Conservation (phyloP, 2,113 vertebrate species). For the Rutilus rutilus region DNA sequence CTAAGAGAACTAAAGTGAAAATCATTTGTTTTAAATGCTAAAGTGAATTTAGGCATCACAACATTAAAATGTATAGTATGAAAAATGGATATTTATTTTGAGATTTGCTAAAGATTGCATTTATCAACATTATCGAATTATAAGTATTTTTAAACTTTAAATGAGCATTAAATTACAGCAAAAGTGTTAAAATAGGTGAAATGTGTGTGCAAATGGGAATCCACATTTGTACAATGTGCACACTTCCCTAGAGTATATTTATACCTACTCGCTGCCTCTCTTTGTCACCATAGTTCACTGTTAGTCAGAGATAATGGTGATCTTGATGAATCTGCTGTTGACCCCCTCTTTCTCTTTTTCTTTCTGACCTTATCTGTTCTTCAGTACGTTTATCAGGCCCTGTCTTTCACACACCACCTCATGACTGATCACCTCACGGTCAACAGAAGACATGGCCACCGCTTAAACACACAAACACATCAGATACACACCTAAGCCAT, state of each 20-base stretch:
- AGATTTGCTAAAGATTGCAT: neutral
- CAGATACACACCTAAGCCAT: slow-evolving; percentile 17
- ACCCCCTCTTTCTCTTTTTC: slow-evolving; percentile 69
- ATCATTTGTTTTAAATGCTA: neutral
- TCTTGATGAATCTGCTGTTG: slow-evolving; percentile 77
- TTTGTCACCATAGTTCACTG: slow-evolving; percentile 65
- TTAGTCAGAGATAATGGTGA: slow-evolving; percentile 83
- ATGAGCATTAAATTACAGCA: neutral
- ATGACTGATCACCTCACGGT: slow-evolving; percentile 75
- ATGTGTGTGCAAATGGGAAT: neutral
- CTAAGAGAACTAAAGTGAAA: neutral
- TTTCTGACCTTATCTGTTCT: slow-evolving; percentile 67
- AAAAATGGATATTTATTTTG: neutral
- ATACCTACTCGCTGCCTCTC: neutral
- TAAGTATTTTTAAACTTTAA: neutral
- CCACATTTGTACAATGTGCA: neutral
- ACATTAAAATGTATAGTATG: neutral
- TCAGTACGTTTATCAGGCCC: slow-evolving; percentile 56
- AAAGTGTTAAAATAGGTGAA: neutral
- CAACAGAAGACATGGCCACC: slow-evolving; percentile 12
- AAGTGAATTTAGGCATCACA: neutral
- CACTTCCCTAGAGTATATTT: neutral
- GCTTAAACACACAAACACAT: slow-evolving; percentile 16
- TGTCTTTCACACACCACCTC: slow-evolving; percentile 77
- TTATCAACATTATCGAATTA: neutral